phyloP scores from a whole-genome alignment of 2,797 vertebrate genomes.

The Allobates femoralis region DNA sequence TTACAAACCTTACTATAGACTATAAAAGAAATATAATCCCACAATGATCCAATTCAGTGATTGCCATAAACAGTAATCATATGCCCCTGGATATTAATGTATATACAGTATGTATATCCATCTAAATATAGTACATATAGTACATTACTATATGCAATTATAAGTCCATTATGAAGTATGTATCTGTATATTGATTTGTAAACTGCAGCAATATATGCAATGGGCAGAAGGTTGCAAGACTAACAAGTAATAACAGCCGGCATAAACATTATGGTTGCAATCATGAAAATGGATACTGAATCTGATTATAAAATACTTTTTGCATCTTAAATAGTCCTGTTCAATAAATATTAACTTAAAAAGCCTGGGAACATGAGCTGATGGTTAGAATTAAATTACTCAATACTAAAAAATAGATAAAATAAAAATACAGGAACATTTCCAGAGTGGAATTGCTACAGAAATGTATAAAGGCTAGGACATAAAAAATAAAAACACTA shows the following conservation, averaged over 20 bases:
- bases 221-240: constrained; percentile 18
- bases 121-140: neutral
- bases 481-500: neutral
- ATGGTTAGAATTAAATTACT: constrained; percentile 20
- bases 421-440: constrained; percentile 8
- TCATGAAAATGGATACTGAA: constrained; percentile 25
- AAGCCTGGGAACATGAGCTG: neutral
- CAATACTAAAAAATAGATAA: neutral
- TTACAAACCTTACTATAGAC: neutral
- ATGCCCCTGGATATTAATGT: neutral
- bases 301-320: constrained; percentile 29
- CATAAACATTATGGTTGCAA: constrained; percentile 33
- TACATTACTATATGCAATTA: constrained; percentile 24
- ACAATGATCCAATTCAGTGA: neutral
- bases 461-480: neutral
- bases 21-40: neutral
- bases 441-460: neutral
- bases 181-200: constrained; percentile 15
- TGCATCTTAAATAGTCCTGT: constrained; percentile 34
- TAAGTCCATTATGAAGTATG: neutral
- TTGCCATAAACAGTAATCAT: neutral
- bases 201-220: constrained; percentile 23
- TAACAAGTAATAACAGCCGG: constrained; percentile 8
- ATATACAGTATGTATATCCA: neutral
- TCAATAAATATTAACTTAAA: constrained; percentile 33